Evolutionary conservation across 2,113 vertebrate genomes (phyloP).

Genomic region (Calypte anna): DNA sequence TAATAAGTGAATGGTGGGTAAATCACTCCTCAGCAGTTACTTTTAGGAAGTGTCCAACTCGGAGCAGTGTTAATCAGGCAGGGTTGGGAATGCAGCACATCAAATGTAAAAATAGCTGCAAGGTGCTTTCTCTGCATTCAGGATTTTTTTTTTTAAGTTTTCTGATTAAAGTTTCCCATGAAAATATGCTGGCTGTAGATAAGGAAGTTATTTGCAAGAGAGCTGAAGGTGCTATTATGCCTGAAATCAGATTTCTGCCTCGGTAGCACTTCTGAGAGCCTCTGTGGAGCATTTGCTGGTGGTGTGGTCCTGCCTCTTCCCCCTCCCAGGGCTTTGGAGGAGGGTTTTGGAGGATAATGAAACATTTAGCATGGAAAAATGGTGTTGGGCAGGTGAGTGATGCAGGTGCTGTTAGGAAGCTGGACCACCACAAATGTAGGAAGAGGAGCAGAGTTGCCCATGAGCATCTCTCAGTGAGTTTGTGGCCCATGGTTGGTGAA

Average conservation of each 20-base stretch:
- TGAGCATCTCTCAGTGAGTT: background rate
- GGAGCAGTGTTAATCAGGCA: background rate
- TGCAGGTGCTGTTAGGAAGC: rapidly evolving
- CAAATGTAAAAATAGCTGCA: slow-evolving; percentile 48
- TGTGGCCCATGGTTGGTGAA: rapidly evolving
- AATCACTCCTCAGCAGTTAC: slow-evolving; percentile 17
- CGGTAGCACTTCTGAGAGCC: rapidly evolving
- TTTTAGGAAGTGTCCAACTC: background rate
- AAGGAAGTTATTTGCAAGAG: slow-evolving; percentile 50
- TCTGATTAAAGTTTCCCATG: slow-evolving; percentile 49
- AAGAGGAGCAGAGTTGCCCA: rapidly evolving
- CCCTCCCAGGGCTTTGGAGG: background rate
- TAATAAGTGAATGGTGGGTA: background rate
- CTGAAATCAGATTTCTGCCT: slow-evolving; percentile 16
- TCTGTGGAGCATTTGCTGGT: background rate
- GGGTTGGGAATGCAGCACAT: background rate
- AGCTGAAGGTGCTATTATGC: background rate
- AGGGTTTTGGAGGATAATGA: background rate
- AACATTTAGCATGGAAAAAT: rapidly evolving
- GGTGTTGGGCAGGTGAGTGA: too few relatives aligned
- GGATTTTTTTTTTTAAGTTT: slow-evolving; percentile 29
- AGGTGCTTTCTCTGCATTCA: slow-evolving; percentile 37
- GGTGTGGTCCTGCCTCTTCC: background rate
- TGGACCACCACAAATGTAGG: rapidly evolving
- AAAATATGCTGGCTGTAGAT: slow-evolving; percentile 52